Base-by-base conservation (phyloP, 2,113 vertebrate species). In the Dolichotis patagonum region DNA sequence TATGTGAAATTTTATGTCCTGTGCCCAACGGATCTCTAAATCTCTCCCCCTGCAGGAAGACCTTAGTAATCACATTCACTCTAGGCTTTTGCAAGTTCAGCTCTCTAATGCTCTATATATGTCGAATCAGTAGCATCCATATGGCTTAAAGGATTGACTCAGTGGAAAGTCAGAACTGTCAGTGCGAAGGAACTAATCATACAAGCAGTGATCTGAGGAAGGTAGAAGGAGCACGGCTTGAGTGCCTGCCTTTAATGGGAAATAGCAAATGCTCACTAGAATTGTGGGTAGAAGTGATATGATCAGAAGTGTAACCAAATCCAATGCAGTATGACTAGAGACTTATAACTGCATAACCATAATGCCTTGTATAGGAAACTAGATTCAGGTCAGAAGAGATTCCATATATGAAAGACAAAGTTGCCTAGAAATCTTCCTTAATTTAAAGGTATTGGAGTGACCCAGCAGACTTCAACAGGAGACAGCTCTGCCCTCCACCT, bases 401-500 rank as follows among this genome's bases (percentile, higher is more conserved):
- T 14, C 16, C 77, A 78, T 8, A 65, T 88, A 26, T 43, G 32
- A 88, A 63, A 78, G 12, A 28, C 32, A 30, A 56, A 20, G 11
- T 43, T 77, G 8, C 43, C 24, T 49, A 63, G 56, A 3, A 80
- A 65, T 35, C 12, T 3, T 80, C 12, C 49, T 20, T 5, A 67
- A 11, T 9, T 87, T 35, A 32, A 38, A 90, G 58, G 7, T 3
- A 58, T 67, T 43, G 22, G 52, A 24, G 12, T 28, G 24, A 26
- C 4, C 41, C 26, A 46, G 17, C 24, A 7, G 12, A 49, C 81
- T 80, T 80, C 43, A 63, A 0, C 7, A 24, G 14, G 19, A 28
- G 9, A 7, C 1, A 7, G 49, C 75, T 22, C 67, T 16, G 1
- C 10, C 8, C 1, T 14, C 24, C 0, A 38, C 3, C 1, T 5